Percentiles rank a stretch among this genome's conserved stretches.
These are phyloP conservation scores for Propithecus deckenii DNA, from an alignment of 2,797 vertebrate species.

Conservation along the genomic window DNA sequence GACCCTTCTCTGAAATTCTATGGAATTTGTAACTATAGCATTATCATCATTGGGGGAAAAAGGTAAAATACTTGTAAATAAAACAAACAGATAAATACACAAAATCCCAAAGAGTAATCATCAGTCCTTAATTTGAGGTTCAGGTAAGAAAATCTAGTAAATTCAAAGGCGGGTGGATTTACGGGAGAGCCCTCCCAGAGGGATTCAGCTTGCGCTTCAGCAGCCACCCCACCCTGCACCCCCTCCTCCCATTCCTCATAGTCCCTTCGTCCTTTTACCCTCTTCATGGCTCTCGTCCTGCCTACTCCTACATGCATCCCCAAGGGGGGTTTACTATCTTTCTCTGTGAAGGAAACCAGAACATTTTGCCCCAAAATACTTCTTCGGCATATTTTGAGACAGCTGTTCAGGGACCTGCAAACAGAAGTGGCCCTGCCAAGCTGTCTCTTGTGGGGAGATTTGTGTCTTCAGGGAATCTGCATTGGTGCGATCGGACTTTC, in stretches of 20 bases:
- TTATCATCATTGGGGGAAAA: background rate
- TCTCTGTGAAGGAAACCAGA: background rate
- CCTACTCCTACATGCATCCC: background rate
- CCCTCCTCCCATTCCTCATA: accelerated
- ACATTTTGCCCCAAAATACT: background rate
- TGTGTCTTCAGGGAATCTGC: background rate
- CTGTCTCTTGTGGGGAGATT: background rate
- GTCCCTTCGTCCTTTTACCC: background rate
- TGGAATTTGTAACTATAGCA: background rate
- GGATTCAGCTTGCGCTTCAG: background rate
- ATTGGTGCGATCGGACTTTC: background rate
- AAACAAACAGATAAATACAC: background rate
- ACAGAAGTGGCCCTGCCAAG: background rate
- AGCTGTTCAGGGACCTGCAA: background rate
- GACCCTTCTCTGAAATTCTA: background rate
- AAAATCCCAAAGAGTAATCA: background rate
- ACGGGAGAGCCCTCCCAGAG: background rate
- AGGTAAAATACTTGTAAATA: background rate
- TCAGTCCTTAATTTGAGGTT: background rate
- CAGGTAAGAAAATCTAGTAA: background rate
- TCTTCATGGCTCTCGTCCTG: background rate
- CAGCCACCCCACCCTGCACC: background rate
- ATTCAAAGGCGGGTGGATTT: background rate
- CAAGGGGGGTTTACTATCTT: too few species aligned
- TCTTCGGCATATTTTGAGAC: background rate